Conservation (phyloP, 2,113 vertebrate species). For the Planiliza haematocheilus region DNA sequence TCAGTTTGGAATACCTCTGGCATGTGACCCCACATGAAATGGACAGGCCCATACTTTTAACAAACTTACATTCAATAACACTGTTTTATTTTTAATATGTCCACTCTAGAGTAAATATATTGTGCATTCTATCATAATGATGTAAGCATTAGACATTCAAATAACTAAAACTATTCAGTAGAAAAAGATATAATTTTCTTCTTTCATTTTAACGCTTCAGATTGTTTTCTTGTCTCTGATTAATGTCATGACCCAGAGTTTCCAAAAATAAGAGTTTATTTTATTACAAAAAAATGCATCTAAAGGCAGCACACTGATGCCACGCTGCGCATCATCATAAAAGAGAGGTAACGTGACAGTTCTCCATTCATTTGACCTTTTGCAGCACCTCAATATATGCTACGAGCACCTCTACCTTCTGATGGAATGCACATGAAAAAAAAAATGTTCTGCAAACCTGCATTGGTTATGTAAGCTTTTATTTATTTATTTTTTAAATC, state of each 20-base stretch:
- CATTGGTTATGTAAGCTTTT: not conserved
- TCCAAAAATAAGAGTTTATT: no score
- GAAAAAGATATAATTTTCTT: no score
- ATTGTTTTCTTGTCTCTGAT: not conserved
- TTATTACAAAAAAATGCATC: no score
- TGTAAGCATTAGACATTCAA: not conserved
- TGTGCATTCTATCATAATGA: not conserved
- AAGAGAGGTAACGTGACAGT: no score
- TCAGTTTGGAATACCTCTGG: not conserved
- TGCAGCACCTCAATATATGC: not conserved
- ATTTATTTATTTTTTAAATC: slow-evolving; percentile 5
- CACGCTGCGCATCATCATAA: no score
- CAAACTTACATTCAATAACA: not conserved
- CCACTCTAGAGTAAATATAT: not conserved
- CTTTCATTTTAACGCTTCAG: not conserved
- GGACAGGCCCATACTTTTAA: not conserved
- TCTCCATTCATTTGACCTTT: not conserved
- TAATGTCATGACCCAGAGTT: not conserved
- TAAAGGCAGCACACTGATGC: no score
- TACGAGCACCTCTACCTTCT: no score
- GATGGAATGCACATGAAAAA: no score
- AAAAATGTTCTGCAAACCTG: slow-evolving; percentile 3
- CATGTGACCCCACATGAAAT: not conserved
- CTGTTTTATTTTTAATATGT: no score
- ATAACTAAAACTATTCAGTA: not conserved